These are phyloP conservation scores for Ptychobarbus kaznakovi DNA, from an alignment of 2,797 vertebrate species.

Conservation along the genomic window DNA sequence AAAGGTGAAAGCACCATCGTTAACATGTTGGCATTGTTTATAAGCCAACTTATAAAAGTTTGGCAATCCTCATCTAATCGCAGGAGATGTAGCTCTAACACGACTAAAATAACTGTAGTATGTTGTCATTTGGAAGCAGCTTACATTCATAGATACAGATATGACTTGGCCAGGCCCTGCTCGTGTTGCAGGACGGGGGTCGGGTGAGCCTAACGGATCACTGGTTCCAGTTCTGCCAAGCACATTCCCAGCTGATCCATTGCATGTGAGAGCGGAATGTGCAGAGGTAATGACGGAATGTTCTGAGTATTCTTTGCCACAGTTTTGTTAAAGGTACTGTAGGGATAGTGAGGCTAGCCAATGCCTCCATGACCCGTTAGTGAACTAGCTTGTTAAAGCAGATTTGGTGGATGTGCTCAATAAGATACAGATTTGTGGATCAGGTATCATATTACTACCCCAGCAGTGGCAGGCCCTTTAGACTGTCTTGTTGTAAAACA, in stretches of 20 bases:
- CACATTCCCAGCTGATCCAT: slow-evolving; percentile 50
- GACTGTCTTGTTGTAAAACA: slow-evolving; percentile 75
- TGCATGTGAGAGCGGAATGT: slow-evolving; percentile 55
- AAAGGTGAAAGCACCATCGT: not conserved
- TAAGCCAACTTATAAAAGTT: not conserved
- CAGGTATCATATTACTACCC: slow-evolving; percentile 64
- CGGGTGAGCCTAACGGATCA: slow-evolving; percentile 18
- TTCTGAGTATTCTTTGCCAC: slow-evolving; percentile 61
- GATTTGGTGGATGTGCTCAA: not conserved
- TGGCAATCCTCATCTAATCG: not conserved
- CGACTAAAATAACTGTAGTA: slow-evolving; percentile 49
- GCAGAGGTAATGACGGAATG: slow-evolving; percentile 61
- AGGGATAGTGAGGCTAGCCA: slow-evolving; percentile 30
- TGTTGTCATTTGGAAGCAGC: slow-evolving; percentile 49
- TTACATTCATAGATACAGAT: slow-evolving; percentile 15
- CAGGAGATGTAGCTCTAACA: not conserved
- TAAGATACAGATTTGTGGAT: slow-evolving; percentile 35
- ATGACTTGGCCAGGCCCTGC: slow-evolving; percentile 6
- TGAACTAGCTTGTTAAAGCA: slow-evolving; percentile 31
- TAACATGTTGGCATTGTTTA: not conserved
- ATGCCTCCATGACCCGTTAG: not conserved
- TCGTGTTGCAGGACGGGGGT: slow-evolving; percentile 29
- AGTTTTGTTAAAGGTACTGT: slow-evolving; percentile 45
- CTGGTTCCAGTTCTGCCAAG: slow-evolving; percentile 51
- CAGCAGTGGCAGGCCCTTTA: slow-evolving; percentile 51